Evolutionary conservation across 64 coral and sea anemone species (phyloP).

Genomic region (Pocillopora damicornis): DNA sequence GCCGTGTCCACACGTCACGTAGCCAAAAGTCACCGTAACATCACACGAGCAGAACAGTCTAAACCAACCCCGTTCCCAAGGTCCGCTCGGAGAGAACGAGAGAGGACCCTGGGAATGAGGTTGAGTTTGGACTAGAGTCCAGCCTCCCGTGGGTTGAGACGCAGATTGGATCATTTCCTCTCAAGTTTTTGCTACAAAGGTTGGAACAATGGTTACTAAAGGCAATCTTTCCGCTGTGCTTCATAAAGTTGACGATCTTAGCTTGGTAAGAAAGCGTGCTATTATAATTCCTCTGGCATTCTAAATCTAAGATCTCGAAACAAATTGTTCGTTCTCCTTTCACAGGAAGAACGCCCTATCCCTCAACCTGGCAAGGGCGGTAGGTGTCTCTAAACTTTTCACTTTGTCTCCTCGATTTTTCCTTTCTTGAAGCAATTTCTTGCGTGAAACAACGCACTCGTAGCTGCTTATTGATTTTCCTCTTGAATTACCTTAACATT

Average conservation of each 20-base stretch:
- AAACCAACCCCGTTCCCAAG: too few species aligned
- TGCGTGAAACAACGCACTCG: neutral
- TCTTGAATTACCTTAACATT: neutral
- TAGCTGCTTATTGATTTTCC: neutral
- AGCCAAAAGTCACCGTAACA: too few species aligned
- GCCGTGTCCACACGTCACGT: too few species aligned
- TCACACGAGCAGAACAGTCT: too few species aligned
- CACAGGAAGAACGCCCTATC: conserved; percentile 72
- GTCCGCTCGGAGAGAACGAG: too few species aligned
- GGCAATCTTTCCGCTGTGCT: conserved; percentile 75
- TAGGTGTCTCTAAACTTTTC: neutral
- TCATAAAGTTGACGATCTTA: conserved; percentile 60
- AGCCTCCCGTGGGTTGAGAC: too few species aligned
- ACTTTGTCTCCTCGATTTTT: neutral
- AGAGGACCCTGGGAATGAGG: too few species aligned
- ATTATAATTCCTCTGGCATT: neutral
- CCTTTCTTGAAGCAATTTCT: neutral
- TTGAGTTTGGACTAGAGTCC: too few species aligned
- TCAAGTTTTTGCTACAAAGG: too few species aligned
- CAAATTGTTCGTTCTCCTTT: conserved; percentile 4
- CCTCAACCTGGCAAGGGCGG: conserved; percentile 64
- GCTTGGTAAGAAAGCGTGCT: conserved; percentile 44
- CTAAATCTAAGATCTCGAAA: neutral
- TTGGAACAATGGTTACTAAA: conserved; percentile 39
- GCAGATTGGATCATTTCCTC: too few species aligned